Base-by-base conservation (phyloP, 2,888 invertebrate species). In the Argyresthia goedartella region DNA sequence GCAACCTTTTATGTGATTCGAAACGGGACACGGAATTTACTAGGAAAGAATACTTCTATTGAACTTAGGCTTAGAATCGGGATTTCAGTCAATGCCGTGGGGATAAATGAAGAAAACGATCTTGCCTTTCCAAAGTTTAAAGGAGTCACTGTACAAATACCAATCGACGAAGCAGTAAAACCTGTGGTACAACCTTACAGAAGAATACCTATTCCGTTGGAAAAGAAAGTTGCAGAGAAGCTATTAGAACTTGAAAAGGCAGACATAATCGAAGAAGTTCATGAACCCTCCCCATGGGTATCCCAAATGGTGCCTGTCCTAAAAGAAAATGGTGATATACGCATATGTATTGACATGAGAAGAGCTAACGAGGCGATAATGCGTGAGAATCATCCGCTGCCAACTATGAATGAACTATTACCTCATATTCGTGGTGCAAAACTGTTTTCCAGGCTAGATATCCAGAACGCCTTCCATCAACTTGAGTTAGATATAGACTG, bases 391-490 rank as follows among this genome's bases (percentile, higher is more conserved):
- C 58, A 61, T 42, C 60, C 61, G 0, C 45, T 65, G 35, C 62
- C 65, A 0, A 52, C 54, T 0, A 66, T 64, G 62, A 63, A 60
- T 4, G 6, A 55, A 15, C 42, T 63, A 8, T 7, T 65, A 8
- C 62, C 64, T 0, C 65, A 60, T 44, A 50, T 66, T 2, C 16
- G 52, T 16, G 53, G 65, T 11, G 60, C 61, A 0, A 54, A 58
- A 49, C n/a, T 45, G 1, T 64, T 64, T 48, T 53, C 54, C 0
- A 59, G 59, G 16, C 13, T 64, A 6, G 63, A 63, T 36, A 57
- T 63, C 13, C 55, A 58, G 56, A 46, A 64, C 34, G 58, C 63
- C 0, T 66, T 66, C 43, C 60, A 65, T 41, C 64, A 64, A 16
- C 0, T 64, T 1, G 62, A 64, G 49, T 4, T 65, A 0, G 44